phyloP scores from a whole-genome alignment of 2,797 vertebrate species.

The Lutjanus campechanus region DNA sequence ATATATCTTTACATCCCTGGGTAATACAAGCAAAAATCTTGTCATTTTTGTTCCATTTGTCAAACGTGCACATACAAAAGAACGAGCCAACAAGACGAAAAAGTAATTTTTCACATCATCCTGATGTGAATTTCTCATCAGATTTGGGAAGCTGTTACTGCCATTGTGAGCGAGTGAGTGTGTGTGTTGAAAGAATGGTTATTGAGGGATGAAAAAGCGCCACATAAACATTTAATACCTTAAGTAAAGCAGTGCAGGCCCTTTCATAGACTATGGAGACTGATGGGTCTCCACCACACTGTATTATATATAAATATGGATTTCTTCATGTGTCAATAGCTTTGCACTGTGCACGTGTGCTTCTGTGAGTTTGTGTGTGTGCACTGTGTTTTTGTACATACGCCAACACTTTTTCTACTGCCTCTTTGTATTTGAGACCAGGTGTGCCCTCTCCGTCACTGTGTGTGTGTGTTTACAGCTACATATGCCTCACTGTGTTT shows the following conservation, averaged over 20 bases:
- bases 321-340: slow-evolving; percentile 81
- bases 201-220: slow-evolving; percentile 70
- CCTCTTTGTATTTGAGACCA: slow-evolving; percentile 37
- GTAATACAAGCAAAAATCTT: no score
- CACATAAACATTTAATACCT: slow-evolving; percentile 87
- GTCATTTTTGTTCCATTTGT: background rate
- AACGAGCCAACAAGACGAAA: background rate
- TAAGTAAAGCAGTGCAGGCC: slow-evolving; percentile 76
- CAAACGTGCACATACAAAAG: slow-evolving; percentile 16
- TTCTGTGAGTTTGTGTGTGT: slow-evolving; percentile 36
- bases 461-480: slow-evolving; percentile 13
- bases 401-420: slow-evolving; percentile 26
- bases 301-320: slow-evolving; percentile 84
- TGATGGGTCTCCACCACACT: slow-evolving; percentile 76
- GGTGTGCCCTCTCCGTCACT: slow-evolving; percentile 20
- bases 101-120: slow-evolving; percentile 4
- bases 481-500: background rate
- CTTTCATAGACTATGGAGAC: slow-evolving; percentile 74
- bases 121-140: slow-evolving; percentile 31
- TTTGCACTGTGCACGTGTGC: slow-evolving; percentile 48
- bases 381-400: slow-evolving; percentile 28
- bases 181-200: slow-evolving; percentile 32
- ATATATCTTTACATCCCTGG: no score
- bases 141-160: slow-evolving; percentile 32
- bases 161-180: slow-evolving; percentile 23